Percentiles rank a stretch among this genome's conserved stretches.
phyloP scores from a whole-genome alignment of 2,888 invertebrate species.

The Spilosoma lubricipeda region DNA sequence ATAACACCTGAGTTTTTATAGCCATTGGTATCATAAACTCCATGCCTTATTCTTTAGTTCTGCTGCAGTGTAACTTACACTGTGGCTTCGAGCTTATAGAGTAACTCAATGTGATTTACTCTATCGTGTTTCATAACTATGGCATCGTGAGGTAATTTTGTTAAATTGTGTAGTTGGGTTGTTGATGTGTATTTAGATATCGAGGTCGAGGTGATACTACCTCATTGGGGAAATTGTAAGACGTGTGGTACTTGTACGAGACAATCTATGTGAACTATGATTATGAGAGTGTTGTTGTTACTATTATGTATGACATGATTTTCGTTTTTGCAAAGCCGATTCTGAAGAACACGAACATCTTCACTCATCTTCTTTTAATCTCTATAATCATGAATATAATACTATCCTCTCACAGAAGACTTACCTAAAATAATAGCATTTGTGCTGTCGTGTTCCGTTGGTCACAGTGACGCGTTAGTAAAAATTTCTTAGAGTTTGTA shows the following conservation, averaged over 20 bases:
- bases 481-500: too few relatives aligned
- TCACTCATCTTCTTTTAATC: too few relatives aligned
- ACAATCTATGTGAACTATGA: not conserved
- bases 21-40: not conserved
- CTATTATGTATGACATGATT: not conserved
- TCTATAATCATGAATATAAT: not conserved
- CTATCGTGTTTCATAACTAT: conserved; percentile 41
- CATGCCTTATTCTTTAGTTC: not conserved
- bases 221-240: conserved; percentile 12
- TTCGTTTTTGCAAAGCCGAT: not conserved
- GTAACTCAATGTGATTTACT: conserved; percentile 46
- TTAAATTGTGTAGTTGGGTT: too few relatives aligned
- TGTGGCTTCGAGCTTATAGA: conserved; percentile 29
- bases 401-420: too few relatives aligned
- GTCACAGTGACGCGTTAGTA: too few relatives aligned
- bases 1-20: too few relatives aligned
- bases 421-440: too few relatives aligned
- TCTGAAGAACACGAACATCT: not conserved
- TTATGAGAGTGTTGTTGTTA: not conserved
- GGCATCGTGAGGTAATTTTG: conserved; percentile 30
- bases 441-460: too few relatives aligned
- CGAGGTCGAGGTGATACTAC: conserved; percentile 6
- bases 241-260: not conserved
- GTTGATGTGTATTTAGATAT: conserved; percentile 17
- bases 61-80: conserved; percentile 13